phyloP scores from a whole-genome alignment of 1,140 invertebrate genomes.

The Metopolophium dirhodum region DNA sequence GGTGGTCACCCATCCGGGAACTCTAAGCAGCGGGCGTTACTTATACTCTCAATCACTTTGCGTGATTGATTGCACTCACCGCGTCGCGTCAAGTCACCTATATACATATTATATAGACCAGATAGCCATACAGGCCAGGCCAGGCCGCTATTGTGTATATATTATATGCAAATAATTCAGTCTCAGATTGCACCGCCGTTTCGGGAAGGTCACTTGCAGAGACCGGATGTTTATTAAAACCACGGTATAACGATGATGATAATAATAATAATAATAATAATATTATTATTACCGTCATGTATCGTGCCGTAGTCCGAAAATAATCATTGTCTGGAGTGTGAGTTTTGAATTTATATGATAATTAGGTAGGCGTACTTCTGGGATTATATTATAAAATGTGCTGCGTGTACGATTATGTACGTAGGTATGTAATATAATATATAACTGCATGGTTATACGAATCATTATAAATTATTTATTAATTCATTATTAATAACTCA shows the following conservation, averaged over 20 bases:
- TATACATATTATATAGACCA: not conserved
- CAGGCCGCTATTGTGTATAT: not conserved
- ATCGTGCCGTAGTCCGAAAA: not conserved
- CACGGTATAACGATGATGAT: not conserved
- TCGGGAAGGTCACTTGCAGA: not conserved
- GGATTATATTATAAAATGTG: not conserved
- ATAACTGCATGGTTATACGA: not conserved
- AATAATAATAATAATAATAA: not conserved
- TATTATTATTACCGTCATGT: not conserved
- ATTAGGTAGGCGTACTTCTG: conserved; percentile 1
- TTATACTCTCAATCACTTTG: too few relatives aligned
- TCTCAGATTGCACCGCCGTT: not conserved
- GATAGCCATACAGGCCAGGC: not conserved
- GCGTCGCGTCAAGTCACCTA: too few relatives aligned
- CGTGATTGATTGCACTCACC: too few relatives aligned
- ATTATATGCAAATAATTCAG: not conserved
- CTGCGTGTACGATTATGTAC: not conserved
- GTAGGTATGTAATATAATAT: not conserved
- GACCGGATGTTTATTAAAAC: conserved; percentile 17
- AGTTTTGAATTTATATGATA: conserved; percentile 19
- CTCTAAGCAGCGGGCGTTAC: too few relatives aligned
- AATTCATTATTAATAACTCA: not conserved
- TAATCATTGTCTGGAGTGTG: not conserved
- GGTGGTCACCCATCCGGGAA: too few relatives aligned
- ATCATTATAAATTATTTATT: conserved; percentile 14